Percentiles rank a stretch among this genome's conserved stretches.
phyloP scores from a whole-genome alignment of 2,797 vertebrate genomes.

The Leontopithecus rosalia region DNA sequence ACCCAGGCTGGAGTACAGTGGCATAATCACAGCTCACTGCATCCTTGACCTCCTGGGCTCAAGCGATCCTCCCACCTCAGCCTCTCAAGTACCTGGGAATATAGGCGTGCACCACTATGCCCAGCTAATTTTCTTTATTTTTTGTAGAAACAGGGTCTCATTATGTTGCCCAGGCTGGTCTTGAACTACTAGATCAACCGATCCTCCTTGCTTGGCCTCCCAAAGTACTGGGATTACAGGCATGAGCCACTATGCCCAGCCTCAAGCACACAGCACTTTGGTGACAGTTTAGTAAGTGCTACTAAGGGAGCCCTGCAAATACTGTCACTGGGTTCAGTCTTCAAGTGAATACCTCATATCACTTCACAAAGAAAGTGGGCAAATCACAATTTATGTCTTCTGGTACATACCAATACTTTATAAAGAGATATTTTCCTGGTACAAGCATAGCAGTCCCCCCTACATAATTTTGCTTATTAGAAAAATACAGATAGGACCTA shows the following conservation, averaged over 20 bases:
- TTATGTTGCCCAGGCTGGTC: background rate
- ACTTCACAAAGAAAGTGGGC: background rate
- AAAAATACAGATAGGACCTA: background rate
- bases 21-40: too few species aligned
- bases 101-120: too few species aligned
- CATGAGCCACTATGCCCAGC: background rate
- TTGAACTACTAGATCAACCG: background rate
- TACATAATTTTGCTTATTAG: background rate
- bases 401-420: background rate
- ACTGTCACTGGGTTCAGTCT: background rate
- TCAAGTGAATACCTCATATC: background rate
- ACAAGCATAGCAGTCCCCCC: background rate
- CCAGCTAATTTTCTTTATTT: too few species aligned
- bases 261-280: background rate
- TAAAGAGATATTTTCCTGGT: background rate
- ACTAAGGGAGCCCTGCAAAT: background rate
- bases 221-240: background rate
- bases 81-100: too few species aligned
- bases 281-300: background rate
- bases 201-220: background rate
- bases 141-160: too few species aligned
- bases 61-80: too few species aligned
- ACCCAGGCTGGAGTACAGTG: too few species aligned
- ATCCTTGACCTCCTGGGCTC: too few species aligned
- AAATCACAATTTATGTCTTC: background rate